These are phyloP conservation scores for Andrena praecox DNA, from an alignment of 2,888 invertebrate genomes.

Conservation along the genomic window DNA sequence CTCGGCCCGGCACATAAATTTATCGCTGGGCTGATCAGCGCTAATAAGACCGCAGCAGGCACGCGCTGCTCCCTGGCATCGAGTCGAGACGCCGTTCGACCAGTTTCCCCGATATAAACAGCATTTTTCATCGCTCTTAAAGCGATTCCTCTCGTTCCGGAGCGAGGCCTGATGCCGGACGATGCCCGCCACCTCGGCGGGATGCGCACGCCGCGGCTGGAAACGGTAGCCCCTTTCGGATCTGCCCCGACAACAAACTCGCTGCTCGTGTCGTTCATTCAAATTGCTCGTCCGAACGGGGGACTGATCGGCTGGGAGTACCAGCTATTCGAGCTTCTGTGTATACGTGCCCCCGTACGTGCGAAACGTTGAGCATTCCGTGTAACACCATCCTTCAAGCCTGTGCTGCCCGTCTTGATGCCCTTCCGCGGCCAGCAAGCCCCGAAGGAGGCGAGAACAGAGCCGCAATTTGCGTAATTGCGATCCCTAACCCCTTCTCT, in stretches of 20 bases:
- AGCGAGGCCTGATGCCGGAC: conserved; percentile 33
- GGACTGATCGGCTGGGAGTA: conserved; percentile 6
- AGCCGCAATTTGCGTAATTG: conserved; percentile 83
- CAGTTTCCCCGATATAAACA: conserved; percentile 69
- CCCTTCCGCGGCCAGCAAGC: conserved; percentile 66
- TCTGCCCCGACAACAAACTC: conserved; percentile 62
- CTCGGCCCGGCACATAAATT: conserved; percentile 66
- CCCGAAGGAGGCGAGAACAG: conserved; percentile 81
- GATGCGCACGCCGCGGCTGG: conserved; percentile 1
- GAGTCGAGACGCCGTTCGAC: conserved; percentile 36
- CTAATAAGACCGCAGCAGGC: conserved; percentile 69
- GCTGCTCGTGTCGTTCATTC: conserved; percentile 63
- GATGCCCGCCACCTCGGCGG: conserved; percentile 32
- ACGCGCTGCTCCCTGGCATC: conserved; percentile 60
- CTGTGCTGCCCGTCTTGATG: conserved; percentile 50
- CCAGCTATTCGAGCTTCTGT: not conserved
- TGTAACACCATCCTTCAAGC: conserved; percentile 54
- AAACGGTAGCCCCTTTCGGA: conserved; percentile 65
- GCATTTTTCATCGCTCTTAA: conserved; percentile 62
- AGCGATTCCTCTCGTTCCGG: conserved; percentile 58
- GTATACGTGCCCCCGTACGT: conserved; percentile 21
- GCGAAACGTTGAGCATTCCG: conserved; percentile 52
- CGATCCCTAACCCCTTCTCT: conserved; percentile 68
- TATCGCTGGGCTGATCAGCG: conserved; percentile 70
- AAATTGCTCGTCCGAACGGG: conserved; percentile 53